Evolutionary conservation across 2,797 vertebrate genomes (phyloP).

Genomic region (Anisognathus igniventris): DNA sequence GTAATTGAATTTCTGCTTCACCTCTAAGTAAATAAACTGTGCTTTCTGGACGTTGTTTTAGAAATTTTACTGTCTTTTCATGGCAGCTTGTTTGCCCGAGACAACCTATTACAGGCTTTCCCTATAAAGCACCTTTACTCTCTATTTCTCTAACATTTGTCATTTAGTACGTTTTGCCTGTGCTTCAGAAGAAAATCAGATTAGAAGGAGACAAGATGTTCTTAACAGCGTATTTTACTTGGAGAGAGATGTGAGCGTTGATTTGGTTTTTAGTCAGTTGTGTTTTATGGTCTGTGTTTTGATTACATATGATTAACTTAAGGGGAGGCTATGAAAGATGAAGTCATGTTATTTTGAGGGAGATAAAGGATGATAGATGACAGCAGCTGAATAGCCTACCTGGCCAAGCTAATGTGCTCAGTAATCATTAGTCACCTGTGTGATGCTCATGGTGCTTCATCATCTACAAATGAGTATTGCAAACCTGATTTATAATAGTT

Average conservation of each 20-base stretch:
- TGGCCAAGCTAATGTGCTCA: background rate
- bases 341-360: background rate
- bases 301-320: slow-evolving; percentile 17
- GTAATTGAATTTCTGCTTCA: background rate
- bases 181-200: background rate
- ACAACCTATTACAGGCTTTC: background rate
- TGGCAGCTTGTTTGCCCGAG: background rate
- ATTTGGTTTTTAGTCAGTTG: slow-evolving; percentile 18
- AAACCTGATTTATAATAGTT: background rate
- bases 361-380: background rate
- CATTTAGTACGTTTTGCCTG: background rate
- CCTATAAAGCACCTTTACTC: background rate
- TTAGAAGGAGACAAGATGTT: slow-evolving; percentile 8
- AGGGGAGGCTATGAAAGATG: background rate
- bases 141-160: background rate
- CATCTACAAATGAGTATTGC: background rate
- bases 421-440: background rate
- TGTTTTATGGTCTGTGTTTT: slow-evolving; percentile 15
- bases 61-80: background rate
- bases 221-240: background rate
- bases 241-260: background rate
- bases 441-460: background rate
- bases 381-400: background rate
- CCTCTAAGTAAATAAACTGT: background rate
- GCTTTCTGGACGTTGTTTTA: background rate